These are phyloP conservation scores for Caenorhabditis sp. DNA, from an alignment of 2,888 invertebrate species.

Conservation along the genomic window DNA sequence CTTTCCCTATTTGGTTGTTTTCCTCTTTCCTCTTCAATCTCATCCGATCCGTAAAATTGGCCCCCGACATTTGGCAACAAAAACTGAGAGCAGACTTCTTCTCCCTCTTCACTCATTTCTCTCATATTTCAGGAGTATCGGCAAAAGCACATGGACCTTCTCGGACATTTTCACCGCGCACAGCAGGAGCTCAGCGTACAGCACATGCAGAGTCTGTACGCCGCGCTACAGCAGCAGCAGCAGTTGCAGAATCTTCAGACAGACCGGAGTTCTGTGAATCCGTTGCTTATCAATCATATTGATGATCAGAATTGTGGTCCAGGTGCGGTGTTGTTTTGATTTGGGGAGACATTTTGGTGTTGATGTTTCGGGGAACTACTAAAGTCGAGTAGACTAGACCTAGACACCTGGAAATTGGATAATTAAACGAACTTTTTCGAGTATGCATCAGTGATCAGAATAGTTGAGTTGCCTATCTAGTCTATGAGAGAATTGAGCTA, in stretches of 20 bases:
- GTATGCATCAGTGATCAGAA: too few species aligned
- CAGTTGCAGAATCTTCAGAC: constrained; percentile 43
- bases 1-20: constrained; percentile 1
- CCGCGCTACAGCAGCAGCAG: constrained; percentile 67
- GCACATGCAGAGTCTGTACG: constrained; percentile 67
- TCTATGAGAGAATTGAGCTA: too few species aligned
- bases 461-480: too few species aligned
- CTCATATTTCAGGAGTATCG: constrained; percentile 71
- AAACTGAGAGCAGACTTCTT: constrained; percentile 2
- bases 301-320: constrained; percentile 55
- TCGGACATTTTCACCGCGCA: constrained; percentile 72
- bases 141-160: constrained; percentile 79
- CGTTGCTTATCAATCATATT: constrained; percentile 37
- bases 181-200: constrained; percentile 73
- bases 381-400: background rate
- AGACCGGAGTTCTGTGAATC: constrained; percentile 29
- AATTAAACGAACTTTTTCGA: too few species aligned
- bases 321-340: too few species aligned
- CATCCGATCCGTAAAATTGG: too few species aligned
- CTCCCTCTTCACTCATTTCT: constrained; percentile 9
- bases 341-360: too few species aligned
- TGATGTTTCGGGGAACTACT: background rate
- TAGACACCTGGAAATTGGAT: background rate
- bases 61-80: too few species aligned
- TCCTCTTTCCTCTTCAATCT: constrained; percentile 43